Evolutionary conservation across 2,797 vertebrate genomes (phyloP).

Genomic region (Emydoidea blandingii): DNA sequence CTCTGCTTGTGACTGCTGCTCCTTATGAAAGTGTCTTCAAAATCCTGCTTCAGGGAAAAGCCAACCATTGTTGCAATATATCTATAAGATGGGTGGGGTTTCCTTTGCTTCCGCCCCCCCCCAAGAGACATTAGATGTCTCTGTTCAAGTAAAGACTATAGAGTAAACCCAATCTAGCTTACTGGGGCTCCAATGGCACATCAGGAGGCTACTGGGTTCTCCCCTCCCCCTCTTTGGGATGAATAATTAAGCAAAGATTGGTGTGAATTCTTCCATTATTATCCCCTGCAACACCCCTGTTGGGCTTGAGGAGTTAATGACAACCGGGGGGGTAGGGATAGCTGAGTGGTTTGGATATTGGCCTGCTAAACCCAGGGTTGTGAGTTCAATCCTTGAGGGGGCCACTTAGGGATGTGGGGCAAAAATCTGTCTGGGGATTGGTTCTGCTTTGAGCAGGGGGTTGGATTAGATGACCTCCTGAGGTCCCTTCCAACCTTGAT

Average conservation of each 20-base stretch:
- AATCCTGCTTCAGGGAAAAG: neutral
- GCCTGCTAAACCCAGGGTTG: no score
- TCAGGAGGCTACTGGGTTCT: conserved; percentile 48
- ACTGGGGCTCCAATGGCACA: conserved; percentile 38
- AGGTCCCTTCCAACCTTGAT: no score
- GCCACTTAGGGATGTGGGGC: no score
- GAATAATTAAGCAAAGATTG: conserved; percentile 78
- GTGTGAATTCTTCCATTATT: conserved; percentile 78
- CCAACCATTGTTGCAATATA: neutral
- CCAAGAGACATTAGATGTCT: neutral
- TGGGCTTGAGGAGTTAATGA: conserved; percentile 85
- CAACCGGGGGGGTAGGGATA: conserved; percentile 26
- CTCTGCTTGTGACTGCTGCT: neutral
- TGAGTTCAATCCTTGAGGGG: no score
- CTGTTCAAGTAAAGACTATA: neutral
- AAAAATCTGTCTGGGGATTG: no score
- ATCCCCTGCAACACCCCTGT: conserved; percentile 74
- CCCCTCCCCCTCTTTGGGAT: conserved; percentile 31
- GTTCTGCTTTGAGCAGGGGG: no score
- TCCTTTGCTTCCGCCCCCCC: neutral
- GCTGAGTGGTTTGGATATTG: no score
- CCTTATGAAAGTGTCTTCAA: neutral
- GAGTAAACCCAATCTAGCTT: neutral
- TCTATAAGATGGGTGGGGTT: neutral
- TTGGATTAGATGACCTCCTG: no score